phyloP scores from a whole-genome alignment of 2,113 vertebrate species.

The rabbit (Oryctolagus cuniculus) region mOryCun1.1 NC_091436.1:57001-57500 shows the following conservation, averaged over 20 bases:
- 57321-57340: background rate
- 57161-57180: background rate
- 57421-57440: background rate
- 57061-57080: background rate
- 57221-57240: background rate
- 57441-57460: background rate
- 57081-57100: background rate
- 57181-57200: background rate
- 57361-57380: background rate
- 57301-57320: background rate
- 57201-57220: background rate
- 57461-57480: fast-evolving
- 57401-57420: too few relatives aligned
- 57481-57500: background rate
- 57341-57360: background rate
- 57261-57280: background rate
- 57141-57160: background rate
- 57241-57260: background rate
- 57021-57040: background rate
- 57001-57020: background rate
- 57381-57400: too few relatives aligned
- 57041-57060: background rate
- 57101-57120: background rate
- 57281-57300: background rate
- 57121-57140: background rate